These are phyloP conservation scores for Pimephales promelas DNA, from an alignment of 2,113 vertebrate species.

Conservation along the genomic window DNA sequence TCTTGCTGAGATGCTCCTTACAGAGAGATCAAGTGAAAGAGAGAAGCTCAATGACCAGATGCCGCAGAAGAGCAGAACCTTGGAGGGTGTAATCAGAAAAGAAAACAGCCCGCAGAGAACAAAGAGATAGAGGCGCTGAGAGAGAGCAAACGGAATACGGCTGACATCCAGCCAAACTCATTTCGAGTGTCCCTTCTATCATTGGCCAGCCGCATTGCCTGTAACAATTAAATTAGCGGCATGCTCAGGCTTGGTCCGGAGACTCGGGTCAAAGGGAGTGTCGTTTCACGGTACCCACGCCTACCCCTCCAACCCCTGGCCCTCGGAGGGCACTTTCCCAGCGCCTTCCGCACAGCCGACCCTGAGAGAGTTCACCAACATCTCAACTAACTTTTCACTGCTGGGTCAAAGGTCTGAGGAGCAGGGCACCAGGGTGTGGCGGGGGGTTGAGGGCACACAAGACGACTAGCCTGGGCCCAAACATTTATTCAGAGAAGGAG, in stretches of 20 bases:
- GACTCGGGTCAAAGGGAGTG: conserved; percentile 67
- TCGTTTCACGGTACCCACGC: conserved; percentile 70
- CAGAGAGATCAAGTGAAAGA: conserved; percentile 47
- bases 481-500: conserved; percentile 57
- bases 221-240: conserved; percentile 63
- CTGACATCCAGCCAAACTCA: conserved; percentile 67
- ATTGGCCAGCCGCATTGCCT: conserved; percentile 59
- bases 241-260: conserved; percentile 66
- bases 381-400: conserved; percentile 77
- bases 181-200: conserved; percentile 57
- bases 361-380: conserved; percentile 74
- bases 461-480: conserved; percentile 55
- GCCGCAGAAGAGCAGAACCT: conserved; percentile 22
- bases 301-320: conserved; percentile 49
- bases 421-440: conserved; percentile 62
- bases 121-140: conserved; percentile 32
- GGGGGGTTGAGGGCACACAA: conserved; percentile 60
- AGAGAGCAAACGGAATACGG: conserved; percentile 43
- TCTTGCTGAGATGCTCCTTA: conserved; percentile 16
- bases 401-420: conserved; percentile 71
- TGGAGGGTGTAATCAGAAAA: conserved; percentile 28
- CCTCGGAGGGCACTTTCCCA: conserved; percentile 81
- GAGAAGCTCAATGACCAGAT: conserved; percentile 28
- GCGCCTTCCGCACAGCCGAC: conserved; percentile 62
- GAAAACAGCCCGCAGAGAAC: conserved; percentile 41